These are phyloP conservation scores for Nomada ferruginata DNA, from an alignment of 2,888 invertebrate species.

Conservation along the genomic window DNA sequence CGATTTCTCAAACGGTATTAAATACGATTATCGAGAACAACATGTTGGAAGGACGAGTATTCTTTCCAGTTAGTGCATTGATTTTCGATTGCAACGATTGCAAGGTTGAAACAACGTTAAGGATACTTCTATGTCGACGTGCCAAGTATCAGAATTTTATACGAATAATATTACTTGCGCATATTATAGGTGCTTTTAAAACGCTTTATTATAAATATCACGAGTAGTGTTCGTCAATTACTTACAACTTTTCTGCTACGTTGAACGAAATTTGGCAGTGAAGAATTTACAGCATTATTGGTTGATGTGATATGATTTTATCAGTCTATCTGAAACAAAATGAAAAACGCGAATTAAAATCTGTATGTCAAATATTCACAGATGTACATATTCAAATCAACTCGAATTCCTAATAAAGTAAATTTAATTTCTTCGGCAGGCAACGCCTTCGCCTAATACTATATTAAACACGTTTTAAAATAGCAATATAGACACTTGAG, in stretches of 20 bases:
- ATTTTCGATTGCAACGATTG: too few species aligned
- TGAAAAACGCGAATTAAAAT: not conserved
- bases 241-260: slow-evolving; percentile 34
- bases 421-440: not conserved
- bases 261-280: not conserved
- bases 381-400: too few species aligned
- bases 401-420: not conserved
- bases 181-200: too few species aligned
- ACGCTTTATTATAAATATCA: not conserved
- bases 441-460: too few species aligned
- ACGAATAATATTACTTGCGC: too few species aligned
- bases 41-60: too few species aligned
- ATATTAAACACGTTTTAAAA: not conserved
- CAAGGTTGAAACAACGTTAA: not conserved
- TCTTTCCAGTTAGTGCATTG: too few species aligned
- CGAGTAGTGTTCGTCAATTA: not conserved
- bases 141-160: too few species aligned
- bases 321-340: slow-evolving; percentile 29
- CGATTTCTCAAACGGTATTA: too few species aligned
- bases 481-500: not conserved
- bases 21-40: too few species aligned
- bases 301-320: not conserved
- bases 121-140: not conserved
- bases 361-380: too few species aligned
- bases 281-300: slow-evolving; percentile 40